A percentile compares a stretch with the other conserved stretches of the same genome.
These are phyloP conservation scores for Hippoglossus stenolepis DNA, from an alignment of 2,113 vertebrate genomes.

Conservation along the genomic window DNA sequence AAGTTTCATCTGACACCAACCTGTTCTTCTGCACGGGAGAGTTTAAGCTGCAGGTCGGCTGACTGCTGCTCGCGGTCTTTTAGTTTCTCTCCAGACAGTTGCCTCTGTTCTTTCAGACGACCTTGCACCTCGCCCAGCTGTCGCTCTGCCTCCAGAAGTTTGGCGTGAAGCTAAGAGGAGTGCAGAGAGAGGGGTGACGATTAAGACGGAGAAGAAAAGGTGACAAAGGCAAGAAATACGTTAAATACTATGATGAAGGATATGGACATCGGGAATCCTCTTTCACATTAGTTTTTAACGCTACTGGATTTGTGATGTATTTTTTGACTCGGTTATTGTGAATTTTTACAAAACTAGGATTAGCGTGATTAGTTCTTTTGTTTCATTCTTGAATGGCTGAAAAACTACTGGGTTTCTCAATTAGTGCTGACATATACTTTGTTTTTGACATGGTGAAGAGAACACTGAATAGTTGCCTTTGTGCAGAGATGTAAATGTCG, in stretches of 20 bases:
- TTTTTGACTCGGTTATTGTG: no score
- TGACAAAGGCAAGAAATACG: background rate
- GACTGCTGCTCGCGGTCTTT: conserved; percentile 97
- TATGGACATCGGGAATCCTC: background rate
- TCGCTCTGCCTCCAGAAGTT: conserved; percentile 93
- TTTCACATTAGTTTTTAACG: background rate
- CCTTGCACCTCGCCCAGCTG: conserved; percentile 96
- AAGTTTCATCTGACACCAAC: conserved; percentile 69
- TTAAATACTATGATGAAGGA: background rate
- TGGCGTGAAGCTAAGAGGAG: conserved; percentile 87
- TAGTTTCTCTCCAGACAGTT: conserved; percentile 95
- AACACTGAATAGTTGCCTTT: no score
- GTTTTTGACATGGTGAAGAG: no score
- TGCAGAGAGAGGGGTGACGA: background rate
- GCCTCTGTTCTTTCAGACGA: conserved; percentile 97
- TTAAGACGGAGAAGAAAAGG: background rate
- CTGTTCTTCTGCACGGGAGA: conserved; percentile 94
- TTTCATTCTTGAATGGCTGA: no score
- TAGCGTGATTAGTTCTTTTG: no score
- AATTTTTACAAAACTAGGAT: no score
- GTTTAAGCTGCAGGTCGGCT: conserved; percentile 93
- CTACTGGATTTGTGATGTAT: no score
- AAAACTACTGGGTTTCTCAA: no score
- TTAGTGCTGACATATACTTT: no score
- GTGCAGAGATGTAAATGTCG: no score